A percentile compares a stretch with the other conserved stretches of the same genome.
phyloP scores from a whole-genome alignment of 2,888 invertebrate genomes.

The Tachystola acroxantha region DNA sequence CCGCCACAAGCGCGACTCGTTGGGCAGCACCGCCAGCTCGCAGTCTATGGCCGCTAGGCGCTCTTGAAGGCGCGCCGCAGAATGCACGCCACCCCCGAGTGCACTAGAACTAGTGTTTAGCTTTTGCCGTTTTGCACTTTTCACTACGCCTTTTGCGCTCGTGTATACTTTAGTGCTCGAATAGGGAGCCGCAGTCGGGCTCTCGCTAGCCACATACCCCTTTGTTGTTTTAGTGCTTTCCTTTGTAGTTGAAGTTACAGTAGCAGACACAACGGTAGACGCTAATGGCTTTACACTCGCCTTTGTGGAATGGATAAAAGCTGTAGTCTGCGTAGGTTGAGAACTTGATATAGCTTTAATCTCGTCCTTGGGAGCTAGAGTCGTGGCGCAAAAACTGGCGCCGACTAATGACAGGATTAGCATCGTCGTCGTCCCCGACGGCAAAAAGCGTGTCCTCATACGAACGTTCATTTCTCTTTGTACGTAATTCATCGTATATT shows the following conservation, averaged over 20 bases:
- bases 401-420: conserved; percentile 50
- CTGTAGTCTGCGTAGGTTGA: conserved; percentile 32
- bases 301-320: conserved; percentile 34
- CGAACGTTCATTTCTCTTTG: conserved; percentile 25
- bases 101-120: conserved; percentile 58
- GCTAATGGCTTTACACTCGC: conserved; percentile 44
- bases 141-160: conserved; percentile 53
- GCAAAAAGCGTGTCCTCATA: conserved; percentile 29
- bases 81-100: conserved; percentile 40
- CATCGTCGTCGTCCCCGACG: conserved; percentile 31
- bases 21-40: conserved; percentile 81
- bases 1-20: conserved; percentile 82
- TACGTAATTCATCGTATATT: conserved; percentile 10
- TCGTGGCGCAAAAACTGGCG: conserved; percentile 39
- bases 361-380: conserved; percentile 35
- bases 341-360: conserved; percentile 45
- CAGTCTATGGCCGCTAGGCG: conserved; percentile 81
- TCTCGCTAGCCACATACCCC: conserved; percentile 44
- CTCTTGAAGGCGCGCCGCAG: conserved; percentile 78
- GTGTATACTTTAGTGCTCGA: conserved; percentile 50
- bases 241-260: conserved; percentile 54
- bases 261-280: conserved; percentile 42
- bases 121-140: conserved; percentile 67
- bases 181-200: conserved; percentile 43
- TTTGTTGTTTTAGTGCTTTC: conserved; percentile 58